Percentiles rank a stretch among this genome's conserved stretches.
phyloP scores from a whole-genome alignment of 2,888 invertebrate species.

The Drosophila austrosaltans region DNA sequence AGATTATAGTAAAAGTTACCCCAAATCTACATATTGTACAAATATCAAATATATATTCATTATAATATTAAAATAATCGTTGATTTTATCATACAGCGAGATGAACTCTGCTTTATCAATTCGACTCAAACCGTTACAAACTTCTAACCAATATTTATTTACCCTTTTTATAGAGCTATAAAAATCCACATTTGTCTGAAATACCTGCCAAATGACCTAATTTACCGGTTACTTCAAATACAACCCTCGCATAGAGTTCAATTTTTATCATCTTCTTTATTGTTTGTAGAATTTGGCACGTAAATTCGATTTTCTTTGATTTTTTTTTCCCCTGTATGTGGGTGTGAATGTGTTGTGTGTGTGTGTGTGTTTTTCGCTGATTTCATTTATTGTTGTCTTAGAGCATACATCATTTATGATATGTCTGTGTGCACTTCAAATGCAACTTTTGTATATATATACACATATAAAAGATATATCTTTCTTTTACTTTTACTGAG shows the following conservation, averaged over 20 bases:
- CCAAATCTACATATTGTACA: no score
- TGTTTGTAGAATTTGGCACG: constrained; percentile 39
- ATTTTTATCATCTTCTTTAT: neutral
- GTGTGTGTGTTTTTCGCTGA: constrained; percentile 12
- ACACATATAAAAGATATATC: neutral
- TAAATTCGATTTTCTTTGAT: constrained; percentile 28
- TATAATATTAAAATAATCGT: no score
- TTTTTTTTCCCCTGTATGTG: neutral
- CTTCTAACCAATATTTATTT: no score
- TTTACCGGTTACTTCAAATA: no score
- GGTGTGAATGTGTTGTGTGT: neutral
- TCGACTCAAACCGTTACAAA: no score
- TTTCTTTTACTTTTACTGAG: constrained; percentile 18
- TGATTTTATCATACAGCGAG: no score
- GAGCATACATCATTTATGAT: constrained; percentile 65
- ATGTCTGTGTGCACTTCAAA: constrained; percentile 31
- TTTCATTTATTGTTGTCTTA: constrained; percentile 36
- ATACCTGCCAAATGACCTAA: no score
- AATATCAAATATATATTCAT: no score
- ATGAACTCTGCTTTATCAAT: no score
- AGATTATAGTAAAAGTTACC: no score
- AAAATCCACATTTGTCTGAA: no score
- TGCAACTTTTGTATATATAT: constrained; percentile 34
- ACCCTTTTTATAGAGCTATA: no score
- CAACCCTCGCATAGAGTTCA: neutral